Base-by-base conservation (phyloP, 2,113 vertebrate genomes). In the Polypterus bichir region DNA sequence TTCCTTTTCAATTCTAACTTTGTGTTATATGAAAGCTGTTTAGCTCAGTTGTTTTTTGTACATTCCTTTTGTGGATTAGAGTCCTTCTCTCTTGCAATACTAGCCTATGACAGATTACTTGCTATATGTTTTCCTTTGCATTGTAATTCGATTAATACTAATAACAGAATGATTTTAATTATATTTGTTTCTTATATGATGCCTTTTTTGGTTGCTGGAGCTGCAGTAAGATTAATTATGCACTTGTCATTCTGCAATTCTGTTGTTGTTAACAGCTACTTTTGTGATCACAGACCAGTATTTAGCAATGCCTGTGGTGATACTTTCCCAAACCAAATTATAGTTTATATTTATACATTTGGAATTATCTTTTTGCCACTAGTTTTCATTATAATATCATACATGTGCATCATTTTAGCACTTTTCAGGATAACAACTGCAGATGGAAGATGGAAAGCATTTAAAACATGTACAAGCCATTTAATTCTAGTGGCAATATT, bases 251-350 rank as follows among this genome's bases (percentile, higher is more conserved):
- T 82, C 47, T 85, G 83, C 56, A 70, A 52, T 2, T 82, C 80
- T 3, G 59, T 79, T 1, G 52, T 3, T 4, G 75, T 83, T 62
- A 70, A 74, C 59, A 83, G 83, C 44, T 85, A 81, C 63, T 85
- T 85, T 69, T 81, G 83, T 59, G 81, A 83, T 60, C 83, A 77
- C 47, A 71, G 77, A 1, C 81, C 79, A 44, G 73, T 79, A 63
- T 81, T 81, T 46, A 61, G 72, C 60, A 72, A 82, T 0, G 72
- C 83, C 8, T 85, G 81, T 59, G 79, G 74, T 3, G 72, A 83
- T 60, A 59, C 65, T 48, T 51, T 72, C 1, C 0, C 76, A 62
- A 79, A 82, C 7, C 81, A 76, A 78, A 55, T 49, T 6, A 7
- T 10, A 0, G 68, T 68, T 0, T 66, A 71, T 3, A 4, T 59